phyloP scores from a whole-genome alignment of 2,797 vertebrate genomes.

The Channa striata region DNA sequence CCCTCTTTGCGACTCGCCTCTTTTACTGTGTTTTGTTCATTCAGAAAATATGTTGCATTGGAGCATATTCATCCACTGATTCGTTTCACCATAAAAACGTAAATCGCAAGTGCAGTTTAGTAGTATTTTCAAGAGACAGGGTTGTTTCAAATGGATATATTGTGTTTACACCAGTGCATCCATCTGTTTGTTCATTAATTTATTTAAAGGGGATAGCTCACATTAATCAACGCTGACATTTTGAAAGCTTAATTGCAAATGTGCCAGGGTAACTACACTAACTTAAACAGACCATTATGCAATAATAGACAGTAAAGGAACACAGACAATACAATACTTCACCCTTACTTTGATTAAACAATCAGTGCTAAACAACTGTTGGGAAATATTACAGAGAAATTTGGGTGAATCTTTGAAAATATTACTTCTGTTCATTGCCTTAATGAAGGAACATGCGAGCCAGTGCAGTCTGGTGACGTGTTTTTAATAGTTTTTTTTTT shows the following conservation, averaged over 20 bases:
- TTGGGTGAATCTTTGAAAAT: not conserved
- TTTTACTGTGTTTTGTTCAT: no score
- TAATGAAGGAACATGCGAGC: not conserved
- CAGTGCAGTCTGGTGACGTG: not conserved
- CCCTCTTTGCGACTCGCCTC: no score
- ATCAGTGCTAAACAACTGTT: not conserved
- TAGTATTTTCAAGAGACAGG: no score
- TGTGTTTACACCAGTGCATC: not conserved
- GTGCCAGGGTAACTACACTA: not conserved
- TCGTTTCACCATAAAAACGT: no score
- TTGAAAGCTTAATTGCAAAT: not conserved
- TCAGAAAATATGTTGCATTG: no score
- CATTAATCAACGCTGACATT: not conserved
- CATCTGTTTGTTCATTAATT: not conserved
- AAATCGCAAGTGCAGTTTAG: no score
- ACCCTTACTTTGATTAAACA: slow-evolving; percentile 1
- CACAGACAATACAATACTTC: not conserved
- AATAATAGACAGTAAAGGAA: not conserved
- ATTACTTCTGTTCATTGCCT: not conserved
- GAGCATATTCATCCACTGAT: no score
- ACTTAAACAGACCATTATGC: not conserved
- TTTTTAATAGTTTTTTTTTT: slow-evolving; percentile 27
- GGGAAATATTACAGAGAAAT: slow-evolving; percentile 13
- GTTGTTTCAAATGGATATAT: no score
- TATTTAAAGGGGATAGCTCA: not conserved